Evolutionary conservation across 2,888 invertebrate species (phyloP).

Genomic region (Thecocarcelia acutangulata): DNA sequence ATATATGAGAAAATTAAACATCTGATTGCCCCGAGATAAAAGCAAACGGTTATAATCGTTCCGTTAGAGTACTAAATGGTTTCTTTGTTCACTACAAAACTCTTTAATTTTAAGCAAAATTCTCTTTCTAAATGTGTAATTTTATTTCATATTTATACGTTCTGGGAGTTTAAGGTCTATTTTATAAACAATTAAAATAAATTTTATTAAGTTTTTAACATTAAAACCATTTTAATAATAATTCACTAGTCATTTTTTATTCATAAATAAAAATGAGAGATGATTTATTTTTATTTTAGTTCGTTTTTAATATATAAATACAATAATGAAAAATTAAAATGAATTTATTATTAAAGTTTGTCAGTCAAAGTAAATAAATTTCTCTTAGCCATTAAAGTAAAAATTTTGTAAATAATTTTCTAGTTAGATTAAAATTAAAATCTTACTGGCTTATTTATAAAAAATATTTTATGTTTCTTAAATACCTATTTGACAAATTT

Average conservation of each 20-base stretch:
- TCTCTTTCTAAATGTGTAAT: constrained; percentile 8
- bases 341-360: constrained; percentile 29
- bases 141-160: constrained; percentile 26
- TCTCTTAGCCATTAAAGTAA: constrained; percentile 42
- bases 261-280: constrained; percentile 77
- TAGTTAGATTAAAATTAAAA: constrained; percentile 22
- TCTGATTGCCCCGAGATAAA: too few species aligned
- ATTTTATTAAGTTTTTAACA: constrained; percentile 54
- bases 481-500: too few species aligned
- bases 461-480: too few species aligned
- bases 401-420: constrained; percentile 24
- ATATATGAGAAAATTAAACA: too few species aligned
- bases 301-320: constrained; percentile 7
- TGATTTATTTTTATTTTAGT: constrained; percentile 54
- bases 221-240: constrained; percentile 50
- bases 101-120: constrained; percentile 13
- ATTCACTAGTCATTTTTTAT: constrained; percentile 78
- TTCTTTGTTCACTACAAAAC: too few species aligned
- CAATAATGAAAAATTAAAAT: constrained; percentile 9
- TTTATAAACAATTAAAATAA: constrained; percentile 20
- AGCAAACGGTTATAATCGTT: too few species aligned
- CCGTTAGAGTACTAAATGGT: too few species aligned
- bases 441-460: too few species aligned
- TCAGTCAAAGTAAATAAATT: constrained; percentile 48
- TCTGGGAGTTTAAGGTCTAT: constrained; percentile 53